Evolutionary conservation across 2,797 vertebrate genomes (phyloP), one percentile per base, ranked within the genome.

Genomic region (Ispidina lecontei): DNA sequence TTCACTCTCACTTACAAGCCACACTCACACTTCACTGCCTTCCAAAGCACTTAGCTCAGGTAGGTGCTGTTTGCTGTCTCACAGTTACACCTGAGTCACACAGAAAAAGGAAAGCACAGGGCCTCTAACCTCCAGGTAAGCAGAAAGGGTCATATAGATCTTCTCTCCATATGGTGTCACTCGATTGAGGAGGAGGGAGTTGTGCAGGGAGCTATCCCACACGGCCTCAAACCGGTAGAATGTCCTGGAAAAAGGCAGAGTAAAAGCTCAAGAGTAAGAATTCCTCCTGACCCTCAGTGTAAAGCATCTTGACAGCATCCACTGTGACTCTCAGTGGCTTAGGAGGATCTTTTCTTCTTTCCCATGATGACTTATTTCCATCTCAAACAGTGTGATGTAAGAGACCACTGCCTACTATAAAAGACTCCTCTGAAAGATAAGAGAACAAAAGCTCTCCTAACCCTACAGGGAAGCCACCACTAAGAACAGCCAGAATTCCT

Each of bases 171-270:
- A 99, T 0, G 99, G 99, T 12, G 99, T 99, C 89, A 99, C 98
- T 51, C 99, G 97, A 95, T 99, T 99, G 51, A 99, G 98, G 55
- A 99, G 98, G 29, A 99, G 99, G 70, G 99, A 99, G 97, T 99
- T 99, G 94, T 99, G 99, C 84, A 99, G 97, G 33, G 99, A 99
- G 96, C 99, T 99, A 93, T 99, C 99, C 99, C 99, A 99, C 84
- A 99, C 99, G 0, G 99, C 99, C 97, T 99, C 99, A 5, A 99
- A 99, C 5, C 99, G 98, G 96, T 99, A 99, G 95, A 99, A 99
- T 44, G 98, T 99, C 96, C 99, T 99, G 94, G 28, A 69, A 82
- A 58, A 44, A 26, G 73, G 63, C 5, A 84, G 54, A 93, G 78
- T 8, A 65, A 69, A 43, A 74, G 26, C 31, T 91, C 52, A 87